Base-by-base conservation (phyloP, 2,888 invertebrate genomes). In the Oxytorus armatus region DNA sequence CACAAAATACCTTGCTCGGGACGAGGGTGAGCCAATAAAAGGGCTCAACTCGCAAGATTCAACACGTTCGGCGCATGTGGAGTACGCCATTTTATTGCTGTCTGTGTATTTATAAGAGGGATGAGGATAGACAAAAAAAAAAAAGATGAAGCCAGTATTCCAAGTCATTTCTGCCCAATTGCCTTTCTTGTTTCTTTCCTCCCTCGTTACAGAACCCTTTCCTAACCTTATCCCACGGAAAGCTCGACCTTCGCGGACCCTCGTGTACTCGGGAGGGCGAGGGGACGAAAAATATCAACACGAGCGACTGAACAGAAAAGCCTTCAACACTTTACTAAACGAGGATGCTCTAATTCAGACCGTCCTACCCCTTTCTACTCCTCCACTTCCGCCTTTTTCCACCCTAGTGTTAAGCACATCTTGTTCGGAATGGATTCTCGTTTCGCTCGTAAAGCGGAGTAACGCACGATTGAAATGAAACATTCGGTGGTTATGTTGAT, bases 131-230 rank as follows among this genome's bases (percentile, higher is more conserved):
- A 76, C 36, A 16, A 63, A 55, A 29, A 49, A 47, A 57, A 29
- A 66, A 66, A 72, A 51, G 57, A 29, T 49, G 18, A 42, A 39
- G 14, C 18, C 36, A 69, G 57, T 57, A 42, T 29, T 49, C 25
- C n/a, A 57, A 72, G 66, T 59, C 49, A 77, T 77, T 77, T 57
- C 49, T 77, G 65, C 65, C n/a, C 77, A 77, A 66, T 65, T 72
- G 65, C 57, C 57, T 55, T 55, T 21, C 65, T 74, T 74, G 73
- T 74, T 63, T 65, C 55, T 74, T 4, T 3, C 18, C 55, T 7
- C 3, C 42, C 16, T 36, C 47, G n/a, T 66, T 29, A 44, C 53
- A 23, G 53, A 44, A 61, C 63, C 36, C 49, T 70, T 25, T 70
- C 55, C 11, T n/a, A 14, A 16, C 47, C 25, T 18, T 11, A 25